Evolutionary conservation across 1,140 invertebrate species (phyloP), one percentile per base, ranked within the genome.

Genomic region (Goniozus legneri): DNA sequence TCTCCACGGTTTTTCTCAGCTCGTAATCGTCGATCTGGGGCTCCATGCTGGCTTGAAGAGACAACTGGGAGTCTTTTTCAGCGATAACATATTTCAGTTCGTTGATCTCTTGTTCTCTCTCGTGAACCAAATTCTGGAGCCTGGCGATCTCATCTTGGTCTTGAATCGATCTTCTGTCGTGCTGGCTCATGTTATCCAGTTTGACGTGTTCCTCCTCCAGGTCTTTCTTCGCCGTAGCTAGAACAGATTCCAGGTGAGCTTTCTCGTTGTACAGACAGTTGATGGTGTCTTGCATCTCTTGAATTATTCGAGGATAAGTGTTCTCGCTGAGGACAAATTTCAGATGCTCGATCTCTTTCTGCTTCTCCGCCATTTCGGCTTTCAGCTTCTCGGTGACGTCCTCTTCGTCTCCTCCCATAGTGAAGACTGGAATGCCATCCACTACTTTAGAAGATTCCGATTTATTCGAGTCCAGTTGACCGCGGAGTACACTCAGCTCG

Each of bases 191-290:
- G 20, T 41, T 38, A 14, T 56, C 37, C 1, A 66, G 46, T 27
- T 66, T 40, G 8, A 63, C 54, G 8, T 58, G 44, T 3, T 51
- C 52, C 19, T 42, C 37, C 13, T 16, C 36, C 19, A 55, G 18
- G 14, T 12, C 35, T 18, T 60, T 22, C 6, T 24, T 35, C 3
- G 40, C 31, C 8, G 14, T 12, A 34, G 14, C 37, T 16, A 65
- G 44, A 1, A 52, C 36, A 13, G 39, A 8, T 35, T 72, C 59
- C n/a, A 75, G 6, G 3, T 65, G 52, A 1, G 52, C 42, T 10
- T 68, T 75, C 12, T 76, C 73, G 6, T 71, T 67, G 33, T 75
- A 71, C 4, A 76, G 20, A 12, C 43, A 50, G 54, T 75, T 71
- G 1, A 75, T 64, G 8, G 60, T 69, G 3, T 75, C 67, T 38